Base-by-base conservation (phyloP, 2,113 vertebrate genomes). In the Tympanuchus pallidicinctus region DNA sequence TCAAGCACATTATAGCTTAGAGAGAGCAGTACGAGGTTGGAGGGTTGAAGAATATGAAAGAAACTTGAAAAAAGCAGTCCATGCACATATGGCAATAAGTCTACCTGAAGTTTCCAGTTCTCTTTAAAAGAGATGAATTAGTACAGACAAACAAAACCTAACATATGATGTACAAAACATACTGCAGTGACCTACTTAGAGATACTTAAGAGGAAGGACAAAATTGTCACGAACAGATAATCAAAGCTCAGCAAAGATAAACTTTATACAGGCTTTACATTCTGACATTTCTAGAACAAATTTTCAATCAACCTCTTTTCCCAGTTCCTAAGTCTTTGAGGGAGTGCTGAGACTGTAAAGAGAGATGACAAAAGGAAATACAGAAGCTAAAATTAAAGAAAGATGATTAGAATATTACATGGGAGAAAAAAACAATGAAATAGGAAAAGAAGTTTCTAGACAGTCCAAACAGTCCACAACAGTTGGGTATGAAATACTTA, bases 41-140 rank as follows among this genome's bases (percentile, higher is more conserved):
- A 73, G 40, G 7, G 22, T 4, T 78, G 30, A 80, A 85, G 63
- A 91, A 64, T 45, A 65, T 89, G 48, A 75, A 81, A 60, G 15
- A 61, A 63, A 24, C 20, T 87, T 84, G 63, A 34, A 84, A 75
- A 90, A 82, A 42, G 64, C 40, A 75, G 28, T 8, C 77, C 43
- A 11, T n/a, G 52, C 57, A 20, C 15, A 27, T 8, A 65, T 3
- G n/a, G 43, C 40, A 76, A 2, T 36, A 67, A 50, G 16, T 10
- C 54, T 59, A 85, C 54, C 80, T 82, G 78, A 92, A 87, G n/a
- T 63, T 82, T 80, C 27, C 54, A 28, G 22, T 27, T 72, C 54
- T 61, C 13, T 67, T 84, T 72, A 28, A 82, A 59, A 69, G 43
- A 84, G 13, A 48, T 1, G 2, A 75, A 20, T 69, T 56, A 72